Conservation (phyloP, 2,113 vertebrate species). For the Poicephalus meyeri region DNA sequence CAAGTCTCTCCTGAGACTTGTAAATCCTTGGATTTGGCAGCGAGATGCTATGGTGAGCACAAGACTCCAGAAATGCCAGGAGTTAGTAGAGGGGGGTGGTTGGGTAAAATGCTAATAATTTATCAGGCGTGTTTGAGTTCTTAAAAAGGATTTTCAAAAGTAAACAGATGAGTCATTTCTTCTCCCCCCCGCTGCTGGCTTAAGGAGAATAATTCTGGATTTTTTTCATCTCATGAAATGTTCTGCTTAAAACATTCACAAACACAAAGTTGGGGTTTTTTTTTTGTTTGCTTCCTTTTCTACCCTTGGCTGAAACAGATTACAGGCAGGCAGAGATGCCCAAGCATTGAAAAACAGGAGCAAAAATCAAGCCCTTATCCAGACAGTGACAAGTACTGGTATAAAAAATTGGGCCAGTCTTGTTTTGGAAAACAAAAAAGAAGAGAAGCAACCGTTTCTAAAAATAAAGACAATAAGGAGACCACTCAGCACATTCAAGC, state of each 20-base stretch:
- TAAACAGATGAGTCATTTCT: conserved; percentile 44
- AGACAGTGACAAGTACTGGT: neutral
- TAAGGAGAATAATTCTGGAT: neutral
- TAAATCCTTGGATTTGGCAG: conserved; percentile 11
- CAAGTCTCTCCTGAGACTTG: neutral
- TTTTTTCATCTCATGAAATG: neutral
- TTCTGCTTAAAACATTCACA: neutral
- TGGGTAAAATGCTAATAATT: neutral
- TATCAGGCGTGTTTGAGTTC: neutral
- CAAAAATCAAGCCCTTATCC: neutral
- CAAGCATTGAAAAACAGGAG: neutral
- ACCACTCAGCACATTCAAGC: neutral
- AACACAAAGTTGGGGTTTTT: neutral
- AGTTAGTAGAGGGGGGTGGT: neutral
- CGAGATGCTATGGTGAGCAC: fast-evolving
- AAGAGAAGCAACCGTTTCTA: neutral
- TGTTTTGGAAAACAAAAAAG: neutral
- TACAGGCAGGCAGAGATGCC: neutral
- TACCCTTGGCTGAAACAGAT: neutral
- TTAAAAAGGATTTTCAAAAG: conserved; percentile 5
- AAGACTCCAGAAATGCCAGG: neutral
- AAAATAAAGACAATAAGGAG: conserved; percentile 17
- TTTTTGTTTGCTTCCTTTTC: neutral
- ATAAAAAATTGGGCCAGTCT: neutral
- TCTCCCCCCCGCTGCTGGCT: neutral